A percentile compares a stretch with the other conserved stretches of the same genome.
phyloP scores from a whole-genome alignment of 1,140 invertebrate species.

The Hyposmocoma kahamanoa region DNA sequence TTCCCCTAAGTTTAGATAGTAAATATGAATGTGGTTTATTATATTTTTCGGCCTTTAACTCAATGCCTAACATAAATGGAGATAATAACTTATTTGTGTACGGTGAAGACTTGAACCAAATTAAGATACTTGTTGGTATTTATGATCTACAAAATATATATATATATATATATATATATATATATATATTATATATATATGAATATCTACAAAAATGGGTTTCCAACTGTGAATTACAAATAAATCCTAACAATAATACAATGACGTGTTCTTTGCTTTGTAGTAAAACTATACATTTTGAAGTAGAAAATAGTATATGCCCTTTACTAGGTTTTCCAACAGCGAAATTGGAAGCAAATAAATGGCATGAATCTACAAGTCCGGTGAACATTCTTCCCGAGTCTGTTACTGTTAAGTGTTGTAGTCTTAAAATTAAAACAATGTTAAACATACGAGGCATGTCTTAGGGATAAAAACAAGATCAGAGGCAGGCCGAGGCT shows the following conservation, averaged over 20 bases:
- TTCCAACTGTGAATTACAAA: not conserved
- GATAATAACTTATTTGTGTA: conserved; percentile 7
- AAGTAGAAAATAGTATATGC: not conserved
- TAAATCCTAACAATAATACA: conserved; percentile 5
- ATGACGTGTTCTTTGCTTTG: conserved; percentile 5
- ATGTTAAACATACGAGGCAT: conserved; percentile 8
- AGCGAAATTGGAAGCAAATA: conserved; percentile 5
- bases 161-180: too few species aligned
- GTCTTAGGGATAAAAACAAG: too few species aligned
- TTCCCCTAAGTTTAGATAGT: not conserved
- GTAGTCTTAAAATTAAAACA: conserved; percentile 4
- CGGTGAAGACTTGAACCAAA: not conserved
- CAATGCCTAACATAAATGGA: conserved; percentile 7
- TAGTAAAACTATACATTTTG: conserved; percentile 7
- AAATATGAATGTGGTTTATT: conserved; percentile 10
- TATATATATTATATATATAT: too few species aligned
- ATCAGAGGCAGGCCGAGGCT: too few species aligned
- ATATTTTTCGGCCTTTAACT: conserved; percentile 10
- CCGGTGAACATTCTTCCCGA: conserved; percentile 9
- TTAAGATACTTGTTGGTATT: not conserved
- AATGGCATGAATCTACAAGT: conserved; percentile 5
- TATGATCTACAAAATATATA: not conserved
- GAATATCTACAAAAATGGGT: conserved; percentile 6
- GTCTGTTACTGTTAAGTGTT: conserved; percentile 6
- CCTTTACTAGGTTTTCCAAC: conserved; percentile 1